Evolutionary conservation across 2,888 invertebrate genomes (phyloP).

Genomic region (Protonemura montana): DNA sequence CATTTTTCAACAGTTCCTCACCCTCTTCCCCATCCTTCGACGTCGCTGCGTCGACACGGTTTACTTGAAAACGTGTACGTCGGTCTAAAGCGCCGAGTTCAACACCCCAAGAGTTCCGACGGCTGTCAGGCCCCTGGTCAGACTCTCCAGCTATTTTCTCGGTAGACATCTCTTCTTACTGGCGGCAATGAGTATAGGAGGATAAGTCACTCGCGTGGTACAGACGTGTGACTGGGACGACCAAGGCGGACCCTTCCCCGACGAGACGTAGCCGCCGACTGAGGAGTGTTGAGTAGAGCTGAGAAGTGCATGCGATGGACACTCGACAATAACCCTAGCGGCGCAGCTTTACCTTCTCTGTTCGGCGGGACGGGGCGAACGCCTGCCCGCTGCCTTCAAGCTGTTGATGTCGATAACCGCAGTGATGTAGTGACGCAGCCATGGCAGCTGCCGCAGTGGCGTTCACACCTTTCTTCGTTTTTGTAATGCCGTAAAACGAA

Average conservation of each 20-base stretch:
- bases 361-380: not conserved
- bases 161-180: slow-evolving; percentile 16
- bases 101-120: slow-evolving; percentile 52
- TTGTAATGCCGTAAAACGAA: not conserved
- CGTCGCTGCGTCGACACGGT: slow-evolving; percentile 65
- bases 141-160: slow-evolving; percentile 28
- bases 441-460: not conserved
- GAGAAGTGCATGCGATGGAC: not conserved
- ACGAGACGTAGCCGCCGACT: not conserved
- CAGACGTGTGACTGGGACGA: not conserved
- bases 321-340: not conserved
- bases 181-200: not conserved
- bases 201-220: not conserved
- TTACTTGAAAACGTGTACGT: slow-evolving; percentile 68
- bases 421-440: not conserved
- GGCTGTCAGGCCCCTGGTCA: not conserved
- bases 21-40: slow-evolving; percentile 54
- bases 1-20: slow-evolving; percentile 44
- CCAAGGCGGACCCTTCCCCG: not conserved
- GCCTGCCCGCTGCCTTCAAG: not conserved
- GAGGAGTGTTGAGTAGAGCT: not conserved
- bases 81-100: slow-evolving; percentile 59
- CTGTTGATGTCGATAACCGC: not conserved
- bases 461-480: not conserved
- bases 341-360: slow-evolving; percentile 8